Base-by-base conservation (phyloP, 2,888 invertebrate genomes). In the Lacanobia wlatinum region DNA sequence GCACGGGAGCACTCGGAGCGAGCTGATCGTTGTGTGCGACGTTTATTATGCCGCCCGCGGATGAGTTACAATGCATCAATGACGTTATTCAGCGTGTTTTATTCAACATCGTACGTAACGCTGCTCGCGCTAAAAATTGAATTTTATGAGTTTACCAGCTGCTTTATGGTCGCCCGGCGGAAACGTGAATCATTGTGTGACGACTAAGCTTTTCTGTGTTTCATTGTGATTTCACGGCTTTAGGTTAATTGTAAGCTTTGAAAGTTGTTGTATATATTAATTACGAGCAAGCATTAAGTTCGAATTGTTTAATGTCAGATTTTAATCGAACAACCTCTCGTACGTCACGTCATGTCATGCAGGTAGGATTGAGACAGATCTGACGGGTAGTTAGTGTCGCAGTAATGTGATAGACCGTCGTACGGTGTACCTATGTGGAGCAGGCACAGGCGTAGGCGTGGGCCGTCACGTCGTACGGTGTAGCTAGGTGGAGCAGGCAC, bases 1-100 rank as follows among this genome's bases (percentile, higher is more conserved):
- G 68, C 64, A 53, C 12, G 9, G 56, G n/a, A 50, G 48, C 64
- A 38, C 76, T 73, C 40, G 40, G 40, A 66, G 65, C 43, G 69
- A 58, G 56, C 59, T 75, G 70, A 77, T 74, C 78, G 80, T 75
- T 84, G 87, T 64, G 70, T 69, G 74, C 79, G 85, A 87, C 86
- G 61, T 80, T 76, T 77, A 84, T 76, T 77, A 84, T 83, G 76
- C 65, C 56, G 66, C 28, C 59, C 80, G 84, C 58, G 63, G 61
- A 65, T 78, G 84, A 85, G 67, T 84, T 74, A 85, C 59, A 62
- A 34, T 50, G 48, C 60, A 63, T 74, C 74, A 67, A 70, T 80
- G 71, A 62, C 80, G 40, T 72, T 71, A 21, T 66, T 74, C 73
- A 67, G 55, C 68, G 58, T 70, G 72, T 65, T 74, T 28, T 56